Conservation (phyloP, 30 jellyfish, hydroid and myxozoan genomes). For the Hydractinia echinata region DNA sequence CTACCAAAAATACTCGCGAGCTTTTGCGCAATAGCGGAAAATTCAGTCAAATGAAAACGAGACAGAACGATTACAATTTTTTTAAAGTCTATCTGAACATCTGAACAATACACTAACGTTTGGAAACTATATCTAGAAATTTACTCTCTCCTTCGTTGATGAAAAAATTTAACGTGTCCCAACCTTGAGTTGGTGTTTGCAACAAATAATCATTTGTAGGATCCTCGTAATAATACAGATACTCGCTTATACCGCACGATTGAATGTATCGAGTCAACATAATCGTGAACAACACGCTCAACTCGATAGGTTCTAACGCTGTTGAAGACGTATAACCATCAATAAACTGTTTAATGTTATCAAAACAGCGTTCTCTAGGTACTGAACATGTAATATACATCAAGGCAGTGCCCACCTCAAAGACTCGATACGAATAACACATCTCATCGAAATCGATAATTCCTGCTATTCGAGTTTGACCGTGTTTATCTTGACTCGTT, state of each 20-base stretch:
- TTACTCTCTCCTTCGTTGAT: neutral
- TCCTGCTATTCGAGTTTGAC: neutral
- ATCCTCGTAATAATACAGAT: constrained; percentile 8
- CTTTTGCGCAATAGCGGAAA: no score
- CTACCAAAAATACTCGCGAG: no score
- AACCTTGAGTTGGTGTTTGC: neutral
- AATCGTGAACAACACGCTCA: constrained; percentile 8
- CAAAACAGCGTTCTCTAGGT: no score
- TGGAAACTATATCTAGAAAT: neutral
- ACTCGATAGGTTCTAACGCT: neutral
- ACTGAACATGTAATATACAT: neutral
- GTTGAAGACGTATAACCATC: neutral
- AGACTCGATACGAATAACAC: constrained; percentile 25
- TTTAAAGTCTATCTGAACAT: no score
- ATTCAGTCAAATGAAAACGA: no score
- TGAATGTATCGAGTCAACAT: neutral
- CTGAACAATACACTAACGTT: no score
- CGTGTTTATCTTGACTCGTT: neutral
- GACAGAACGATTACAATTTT: no score
- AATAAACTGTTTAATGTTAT: no score
- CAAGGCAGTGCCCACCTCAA: constrained; percentile 29
- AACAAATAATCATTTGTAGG: constrained; percentile 35
- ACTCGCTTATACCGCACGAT: neutral
- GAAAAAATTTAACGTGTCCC: neutral
- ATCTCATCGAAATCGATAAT: constrained; percentile 35